Evolutionary conservation across 1,140 invertebrate genomes (phyloP).

Genomic region (Drosophila lini): DNA sequence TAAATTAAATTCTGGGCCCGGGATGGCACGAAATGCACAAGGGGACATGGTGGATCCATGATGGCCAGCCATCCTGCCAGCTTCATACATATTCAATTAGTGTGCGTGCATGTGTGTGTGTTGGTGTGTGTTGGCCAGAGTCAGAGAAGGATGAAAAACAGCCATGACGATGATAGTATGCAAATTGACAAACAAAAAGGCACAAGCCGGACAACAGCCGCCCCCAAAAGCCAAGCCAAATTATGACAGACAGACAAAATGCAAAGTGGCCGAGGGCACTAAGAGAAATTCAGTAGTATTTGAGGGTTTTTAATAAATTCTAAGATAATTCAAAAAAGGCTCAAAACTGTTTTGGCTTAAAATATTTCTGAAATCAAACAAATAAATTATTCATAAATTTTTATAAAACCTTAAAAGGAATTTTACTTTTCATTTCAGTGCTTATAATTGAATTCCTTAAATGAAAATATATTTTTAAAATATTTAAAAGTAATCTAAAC

Average conservation of each 20-base stretch:
- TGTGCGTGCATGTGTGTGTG: conserved; percentile 46
- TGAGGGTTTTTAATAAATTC: not conserved
- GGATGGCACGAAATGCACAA: conserved; percentile 37
- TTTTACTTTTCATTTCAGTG: not conserved
- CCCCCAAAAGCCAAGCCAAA: conserved; percentile 53
- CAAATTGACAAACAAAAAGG: conserved; percentile 82
- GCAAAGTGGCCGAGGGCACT: conserved; percentile 51
- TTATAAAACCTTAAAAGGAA: not conserved
- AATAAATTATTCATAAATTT: not conserved
- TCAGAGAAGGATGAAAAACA: conserved; percentile 70
- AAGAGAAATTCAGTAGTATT: not conserved
- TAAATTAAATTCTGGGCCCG: conserved; percentile 76
- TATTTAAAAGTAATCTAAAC: not conserved
- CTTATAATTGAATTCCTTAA: not conserved
- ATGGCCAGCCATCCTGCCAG: conserved; percentile 52
- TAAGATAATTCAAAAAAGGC: not conserved
- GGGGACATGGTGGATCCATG: conserved; percentile 13
- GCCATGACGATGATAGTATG: conserved; percentile 82
- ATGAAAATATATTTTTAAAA: not conserved
- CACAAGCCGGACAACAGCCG: conserved; percentile 55
- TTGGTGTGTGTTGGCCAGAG: conserved; percentile 25
- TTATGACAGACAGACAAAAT: conserved; percentile 75
- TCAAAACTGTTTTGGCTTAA: not conserved
- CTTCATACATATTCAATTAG: conserved; percentile 83
- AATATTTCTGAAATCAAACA: not conserved